Percentiles rank a stretch among this genome's conserved stretches.
Conservation (phyloP, 1,140 invertebrate species). For the Drosophila trapezifrons region DNA sequence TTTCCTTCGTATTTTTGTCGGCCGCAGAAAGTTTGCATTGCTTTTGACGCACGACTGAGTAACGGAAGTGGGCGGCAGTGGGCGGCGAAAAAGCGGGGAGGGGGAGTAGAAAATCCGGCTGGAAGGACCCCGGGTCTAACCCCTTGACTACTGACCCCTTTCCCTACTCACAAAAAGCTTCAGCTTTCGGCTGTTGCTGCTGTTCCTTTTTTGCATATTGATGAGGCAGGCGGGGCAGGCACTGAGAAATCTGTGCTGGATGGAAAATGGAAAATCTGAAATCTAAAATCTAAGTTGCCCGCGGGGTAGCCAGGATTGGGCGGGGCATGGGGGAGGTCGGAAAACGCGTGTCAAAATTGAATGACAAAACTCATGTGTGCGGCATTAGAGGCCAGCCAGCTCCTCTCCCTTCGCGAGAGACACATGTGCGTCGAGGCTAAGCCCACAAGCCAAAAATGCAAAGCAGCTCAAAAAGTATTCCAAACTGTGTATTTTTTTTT, state of each 20-base stretch:
- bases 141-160: constrained; percentile 31
- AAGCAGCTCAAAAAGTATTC: constrained; percentile 76
- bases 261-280: constrained; percentile 44
- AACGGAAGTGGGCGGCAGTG: constrained; percentile 37
- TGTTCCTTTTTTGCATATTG: constrained; percentile 76
- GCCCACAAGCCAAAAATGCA: constrained; percentile 79
- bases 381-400: constrained; percentile 36
- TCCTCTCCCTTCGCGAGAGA: constrained; percentile 1
- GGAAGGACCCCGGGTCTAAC: constrained; percentile 8
- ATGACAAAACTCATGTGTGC: constrained; percentile 77
- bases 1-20: constrained; percentile 10
- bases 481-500: constrained; percentile 38
- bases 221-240: constrained; percentile 44
- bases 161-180: constrained; percentile 8
- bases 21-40: constrained; percentile 73
- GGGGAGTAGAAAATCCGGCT: constrained; percentile 4
- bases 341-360: constrained; percentile 71
- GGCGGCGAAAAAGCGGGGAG: too few relatives aligned
- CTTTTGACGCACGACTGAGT: constrained; percentile 77
- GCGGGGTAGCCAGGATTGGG: neutral
- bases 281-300: constrained; percentile 50
- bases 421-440: constrained; percentile 37
- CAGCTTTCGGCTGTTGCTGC: constrained; percentile 35
- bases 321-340: neutral
- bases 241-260: constrained; percentile 32